phyloP scores from a whole-genome alignment of 2,797 vertebrate species.

The Jordanella pulchra region DNA sequence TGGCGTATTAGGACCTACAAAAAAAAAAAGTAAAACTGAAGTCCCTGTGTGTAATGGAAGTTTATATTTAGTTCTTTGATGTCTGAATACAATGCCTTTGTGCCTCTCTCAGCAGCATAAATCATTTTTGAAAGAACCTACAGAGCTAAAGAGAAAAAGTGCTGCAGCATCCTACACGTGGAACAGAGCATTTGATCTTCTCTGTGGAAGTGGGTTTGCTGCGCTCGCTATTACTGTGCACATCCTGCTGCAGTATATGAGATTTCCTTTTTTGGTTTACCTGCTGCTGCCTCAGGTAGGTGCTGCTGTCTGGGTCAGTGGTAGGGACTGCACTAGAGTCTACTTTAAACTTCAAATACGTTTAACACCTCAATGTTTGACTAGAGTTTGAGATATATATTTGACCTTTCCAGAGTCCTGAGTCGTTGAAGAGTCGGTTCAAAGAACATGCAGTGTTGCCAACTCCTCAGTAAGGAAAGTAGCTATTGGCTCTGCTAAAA shows the following conservation, averaged over 20 bases:
- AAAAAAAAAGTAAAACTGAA: conserved; percentile 9
- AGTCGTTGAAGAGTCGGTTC: too few relatives aligned
- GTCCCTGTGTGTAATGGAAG: conserved; percentile 16
- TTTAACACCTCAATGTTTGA: too few relatives aligned
- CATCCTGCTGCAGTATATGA: not conserved
- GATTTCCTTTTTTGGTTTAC: not conserved
- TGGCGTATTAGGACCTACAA: conserved; percentile 28
- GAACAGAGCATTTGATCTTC: not conserved
- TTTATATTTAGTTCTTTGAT: conserved; percentile 41
- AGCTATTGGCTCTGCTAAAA: too few relatives aligned
- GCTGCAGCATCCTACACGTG: not conserved
- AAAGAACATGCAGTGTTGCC: too few relatives aligned
- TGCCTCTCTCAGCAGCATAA: conserved; percentile 20
- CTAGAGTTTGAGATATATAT: too few relatives aligned
- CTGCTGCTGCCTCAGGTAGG: not conserved
- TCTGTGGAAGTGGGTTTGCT: conserved; percentile 7
- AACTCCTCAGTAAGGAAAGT: too few relatives aligned
- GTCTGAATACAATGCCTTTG: conserved; percentile 31
- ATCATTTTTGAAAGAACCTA: conserved; percentile 17
- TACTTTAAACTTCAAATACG: not conserved
- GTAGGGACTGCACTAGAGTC: not conserved
- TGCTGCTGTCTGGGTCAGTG: not conserved
- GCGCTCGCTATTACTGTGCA: not conserved
- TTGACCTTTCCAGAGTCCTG: too few relatives aligned
- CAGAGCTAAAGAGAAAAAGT: conserved; percentile 7